Conservation (phyloP, 2,888 invertebrate species). For the Noctua pronuba region DNA sequence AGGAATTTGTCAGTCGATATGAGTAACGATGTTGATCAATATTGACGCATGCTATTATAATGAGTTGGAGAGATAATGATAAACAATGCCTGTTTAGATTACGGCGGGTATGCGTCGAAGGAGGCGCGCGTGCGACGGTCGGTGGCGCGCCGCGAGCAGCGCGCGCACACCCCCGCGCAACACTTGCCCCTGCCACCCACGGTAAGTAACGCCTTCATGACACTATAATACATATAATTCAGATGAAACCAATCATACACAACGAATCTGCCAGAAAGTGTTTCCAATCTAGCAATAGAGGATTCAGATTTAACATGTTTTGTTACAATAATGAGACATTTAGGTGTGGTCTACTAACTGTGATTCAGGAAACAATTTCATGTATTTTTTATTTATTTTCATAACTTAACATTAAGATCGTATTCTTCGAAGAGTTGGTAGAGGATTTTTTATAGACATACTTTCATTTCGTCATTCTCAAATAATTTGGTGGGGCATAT, state of each 20-base stretch:
- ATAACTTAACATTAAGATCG: background rate
- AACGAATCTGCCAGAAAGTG: slow-evolving; percentile 7
- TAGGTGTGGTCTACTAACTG: background rate
- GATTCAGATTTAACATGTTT: slow-evolving; percentile 4
- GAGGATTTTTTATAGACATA: background rate
- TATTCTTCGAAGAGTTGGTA: background rate
- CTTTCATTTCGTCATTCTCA: background rate
- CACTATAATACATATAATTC: slow-evolving; percentile 18
- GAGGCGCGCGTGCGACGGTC: slow-evolving; percentile 85
- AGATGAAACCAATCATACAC: slow-evolving; percentile 9
- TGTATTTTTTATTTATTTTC: background rate
- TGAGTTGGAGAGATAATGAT: slow-evolving; percentile 41
- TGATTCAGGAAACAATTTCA: background rate
- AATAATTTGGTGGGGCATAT: background rate
- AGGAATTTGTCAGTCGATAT: slow-evolving; percentile 42
- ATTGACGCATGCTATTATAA: slow-evolving; percentile 52
- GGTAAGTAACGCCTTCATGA: slow-evolving; percentile 72
- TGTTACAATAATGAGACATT: slow-evolving; percentile 17
- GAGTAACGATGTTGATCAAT: slow-evolving; percentile 48
- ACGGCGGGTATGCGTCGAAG: slow-evolving; percentile 86
- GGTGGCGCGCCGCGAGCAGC: slow-evolving; percentile 83
- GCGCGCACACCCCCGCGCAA: slow-evolving; percentile 80
- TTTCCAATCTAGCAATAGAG: background rate
- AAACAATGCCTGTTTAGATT: slow-evolving; percentile 76
- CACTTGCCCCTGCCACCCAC: slow-evolving; percentile 84